Evolutionary conservation across 2,888 invertebrate species (phyloP).

Genomic region (Dilophus febrilis): DNA sequence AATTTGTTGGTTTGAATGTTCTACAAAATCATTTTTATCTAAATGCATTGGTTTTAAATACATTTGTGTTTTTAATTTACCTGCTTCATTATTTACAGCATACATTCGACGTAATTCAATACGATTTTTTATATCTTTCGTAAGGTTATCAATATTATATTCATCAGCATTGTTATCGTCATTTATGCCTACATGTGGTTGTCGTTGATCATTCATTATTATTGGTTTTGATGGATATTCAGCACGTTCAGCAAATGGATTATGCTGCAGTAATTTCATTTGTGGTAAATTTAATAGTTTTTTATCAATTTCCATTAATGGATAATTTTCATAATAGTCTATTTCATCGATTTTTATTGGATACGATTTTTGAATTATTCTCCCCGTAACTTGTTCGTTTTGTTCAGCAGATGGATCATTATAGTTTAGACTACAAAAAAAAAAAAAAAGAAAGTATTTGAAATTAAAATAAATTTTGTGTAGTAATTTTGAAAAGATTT

Average conservation of each 20-base stretch:
- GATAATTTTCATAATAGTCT: too few species aligned
- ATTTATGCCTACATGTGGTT: conserved; percentile 1
- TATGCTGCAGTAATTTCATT: background rate
- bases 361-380: too few species aligned
- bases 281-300: too few species aligned
- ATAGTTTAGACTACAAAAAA: too few species aligned
- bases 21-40: conserved; percentile 1
- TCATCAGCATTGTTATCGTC: conserved; percentile 9
- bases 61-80: conserved; percentile 7
- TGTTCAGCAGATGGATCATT: too few species aligned
- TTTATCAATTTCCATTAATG: background rate
- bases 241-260: background rate
- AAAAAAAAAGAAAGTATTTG: too few species aligned
- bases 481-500: too few species aligned
- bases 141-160: conserved; percentile 16
- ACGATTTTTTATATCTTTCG: conserved; percentile 20
- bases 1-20: too few species aligned
- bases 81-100: conserved; percentile 13
- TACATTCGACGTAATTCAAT: conserved; percentile 25
- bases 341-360: too few species aligned
- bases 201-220: background rate
- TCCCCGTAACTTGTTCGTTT: too few species aligned
- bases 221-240: background rate
- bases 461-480: too few species aligned
- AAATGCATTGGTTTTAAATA: conserved; percentile 8